Evolutionary conservation across 2,888 invertebrate genomes (phyloP).

Genomic region (Polydrusus pterygomalis): DNA sequence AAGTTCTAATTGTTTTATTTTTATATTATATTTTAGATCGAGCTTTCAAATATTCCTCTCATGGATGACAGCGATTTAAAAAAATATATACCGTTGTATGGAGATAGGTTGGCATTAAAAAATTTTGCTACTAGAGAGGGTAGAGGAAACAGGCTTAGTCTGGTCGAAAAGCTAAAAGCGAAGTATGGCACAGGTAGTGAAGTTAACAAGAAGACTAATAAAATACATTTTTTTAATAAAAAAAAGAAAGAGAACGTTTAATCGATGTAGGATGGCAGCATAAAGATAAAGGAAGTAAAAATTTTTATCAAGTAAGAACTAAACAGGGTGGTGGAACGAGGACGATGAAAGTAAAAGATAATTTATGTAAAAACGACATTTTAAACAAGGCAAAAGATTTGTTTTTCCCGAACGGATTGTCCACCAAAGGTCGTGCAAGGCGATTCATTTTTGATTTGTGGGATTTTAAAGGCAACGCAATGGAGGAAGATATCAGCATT

Average conservation of each 20-base stretch:
- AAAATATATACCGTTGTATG: background rate
- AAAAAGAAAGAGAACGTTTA: background rate
- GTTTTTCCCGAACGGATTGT: constrained; percentile 3
- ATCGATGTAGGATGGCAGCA: background rate
- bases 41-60: background rate
- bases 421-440: constrained; percentile 5
- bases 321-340: constrained; percentile 5
- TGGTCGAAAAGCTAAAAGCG: background rate
- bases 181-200: background rate
- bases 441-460: too few relatives aligned
- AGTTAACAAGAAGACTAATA: constrained; percentile 1
- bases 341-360: background rate
- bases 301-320: background rate
- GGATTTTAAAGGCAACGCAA: background rate
- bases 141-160: background rate
- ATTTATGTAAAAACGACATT: background rate
- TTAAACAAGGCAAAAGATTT: background rate
- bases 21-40: constrained; percentile 2
- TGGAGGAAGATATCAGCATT: background rate
- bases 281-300: background rate
- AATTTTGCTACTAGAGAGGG: constrained; percentile 1
- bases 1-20: background rate
- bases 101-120: constrained; percentile 1
- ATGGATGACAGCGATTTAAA: constrained; percentile 5
- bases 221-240: background rate